Evolutionary conservation across 35 echinoderm and acorn worm species (phyloP).

Genomic region (Holothuria glaberrima): DNA sequence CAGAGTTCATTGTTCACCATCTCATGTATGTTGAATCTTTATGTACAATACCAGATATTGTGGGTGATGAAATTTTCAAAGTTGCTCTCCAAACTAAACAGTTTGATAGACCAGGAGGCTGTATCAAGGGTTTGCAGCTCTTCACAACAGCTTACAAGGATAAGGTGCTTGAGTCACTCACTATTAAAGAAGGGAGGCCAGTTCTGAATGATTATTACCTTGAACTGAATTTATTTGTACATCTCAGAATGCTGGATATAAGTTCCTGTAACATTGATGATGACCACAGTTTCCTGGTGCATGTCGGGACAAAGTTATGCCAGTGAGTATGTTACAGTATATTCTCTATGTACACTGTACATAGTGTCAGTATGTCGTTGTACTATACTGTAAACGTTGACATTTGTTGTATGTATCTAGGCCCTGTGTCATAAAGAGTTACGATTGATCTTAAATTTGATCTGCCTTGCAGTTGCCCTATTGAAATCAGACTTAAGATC

Average conservation of each 20-base stretch:
- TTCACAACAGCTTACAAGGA: constrained; percentile 36
- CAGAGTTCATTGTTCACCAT: constrained; percentile 22
- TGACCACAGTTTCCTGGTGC: constrained; percentile 1
- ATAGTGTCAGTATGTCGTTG: background rate
- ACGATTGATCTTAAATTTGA: too few relatives aligned
- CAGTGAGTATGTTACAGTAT: background rate
- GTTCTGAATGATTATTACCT: background rate
- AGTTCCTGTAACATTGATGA: constrained; percentile 2
- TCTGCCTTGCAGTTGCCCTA: too few relatives aligned
- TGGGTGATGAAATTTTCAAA: constrained; percentile 10
- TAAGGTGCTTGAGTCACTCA: background rate
- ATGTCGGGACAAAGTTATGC: constrained; percentile 6
- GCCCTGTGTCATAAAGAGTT: too few relatives aligned
- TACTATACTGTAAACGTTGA: background rate
- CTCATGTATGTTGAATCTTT: constrained; percentile 10
- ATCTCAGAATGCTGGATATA: background rate
- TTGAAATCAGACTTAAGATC: too few relatives aligned
- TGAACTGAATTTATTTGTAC: constrained; percentile 1
- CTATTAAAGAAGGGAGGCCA: background rate
- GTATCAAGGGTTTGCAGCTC: background rate
- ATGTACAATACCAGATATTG: background rate
- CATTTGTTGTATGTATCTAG: background rate
- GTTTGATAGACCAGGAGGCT: background rate
- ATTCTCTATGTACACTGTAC: background rate
- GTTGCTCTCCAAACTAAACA: constrained; percentile 3